phyloP scores from a whole-genome alignment of 1,140 invertebrate genomes.

The Drosophila arawakana region DNA sequence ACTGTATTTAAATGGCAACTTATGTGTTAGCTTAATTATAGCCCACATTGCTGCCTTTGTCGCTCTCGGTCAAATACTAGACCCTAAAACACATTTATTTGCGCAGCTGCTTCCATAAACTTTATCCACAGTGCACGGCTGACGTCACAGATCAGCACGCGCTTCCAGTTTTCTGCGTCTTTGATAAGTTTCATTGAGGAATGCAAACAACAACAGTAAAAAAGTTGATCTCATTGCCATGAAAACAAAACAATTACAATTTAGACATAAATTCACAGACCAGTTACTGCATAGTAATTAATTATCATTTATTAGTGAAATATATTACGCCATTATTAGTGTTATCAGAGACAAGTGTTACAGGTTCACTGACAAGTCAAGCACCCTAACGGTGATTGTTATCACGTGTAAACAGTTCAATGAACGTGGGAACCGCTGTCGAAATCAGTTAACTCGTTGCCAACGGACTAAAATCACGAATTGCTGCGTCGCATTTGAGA shows the following conservation, averaged over 20 bases:
- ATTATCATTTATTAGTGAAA: neutral
- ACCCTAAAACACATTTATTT: neutral
- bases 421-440: constrained; percentile 59
- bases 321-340: neutral
- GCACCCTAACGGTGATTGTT: constrained; percentile 31
- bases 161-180: constrained; percentile 44
- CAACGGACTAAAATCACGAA: constrained; percentile 27
- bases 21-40: no score
- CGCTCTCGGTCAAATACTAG: neutral
- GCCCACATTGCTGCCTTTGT: no score
- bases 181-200: constrained; percentile 35
- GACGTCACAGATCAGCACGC: constrained; percentile 40
- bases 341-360: constrained; percentile 13
- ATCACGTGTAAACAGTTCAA: constrained; percentile 54
- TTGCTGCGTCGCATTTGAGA: constrained; percentile 57
- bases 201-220: constrained; percentile 1
- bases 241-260: constrained; percentile 14
- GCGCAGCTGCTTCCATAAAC: neutral
- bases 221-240: constrained; percentile 23
- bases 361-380: constrained; percentile 42
- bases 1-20: no score
- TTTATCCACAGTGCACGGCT: constrained; percentile 32
- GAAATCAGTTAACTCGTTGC: constrained; percentile 41
- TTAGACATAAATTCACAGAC: neutral
- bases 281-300: constrained; percentile 20